Percentiles rank a stretch among this genome's conserved stretches.
These are phyloP conservation scores for Diorhabda elongata DNA, from an alignment of 1,140 invertebrate genomes.

Conservation along the genomic window DNA sequence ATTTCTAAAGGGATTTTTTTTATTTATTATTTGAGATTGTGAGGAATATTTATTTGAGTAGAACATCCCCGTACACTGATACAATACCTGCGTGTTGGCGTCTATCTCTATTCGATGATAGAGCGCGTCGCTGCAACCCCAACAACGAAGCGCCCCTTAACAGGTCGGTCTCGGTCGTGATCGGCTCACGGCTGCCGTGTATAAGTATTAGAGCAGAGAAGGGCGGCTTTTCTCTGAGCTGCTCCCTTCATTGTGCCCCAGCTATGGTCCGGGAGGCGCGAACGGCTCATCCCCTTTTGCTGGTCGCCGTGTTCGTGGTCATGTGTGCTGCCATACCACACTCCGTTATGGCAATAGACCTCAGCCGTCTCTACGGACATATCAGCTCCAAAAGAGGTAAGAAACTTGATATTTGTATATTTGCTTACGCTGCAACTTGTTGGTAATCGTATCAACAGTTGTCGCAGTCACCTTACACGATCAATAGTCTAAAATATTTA, in stretches of 20 bases:
- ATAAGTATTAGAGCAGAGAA: constrained; percentile 18
- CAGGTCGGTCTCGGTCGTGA: constrained; percentile 16
- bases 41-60: no score
- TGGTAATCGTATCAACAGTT: constrained; percentile 37
- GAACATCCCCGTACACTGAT: no score
- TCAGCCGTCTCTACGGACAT: constrained; percentile 64
- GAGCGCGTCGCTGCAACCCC: neutral
- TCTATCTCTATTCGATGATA: no score
- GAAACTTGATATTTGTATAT: constrained; percentile 26
- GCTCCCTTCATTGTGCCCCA: constrained; percentile 27
- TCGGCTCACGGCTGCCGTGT: constrained; percentile 5
- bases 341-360: constrained; percentile 59
- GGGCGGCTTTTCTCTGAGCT: constrained; percentile 16
- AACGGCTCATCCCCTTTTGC: constrained; percentile 45
- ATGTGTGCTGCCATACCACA: constrained; percentile 54
- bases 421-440: constrained; percentile 21
- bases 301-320: constrained; percentile 49
- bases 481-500: constrained; percentile 31
- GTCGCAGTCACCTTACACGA: constrained; percentile 34
- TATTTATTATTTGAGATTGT: no score
- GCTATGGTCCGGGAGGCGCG: constrained; percentile 45
- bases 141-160: constrained; percentile 6
- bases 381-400: constrained; percentile 62
- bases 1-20: no score
- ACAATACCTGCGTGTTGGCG: no score